phyloP scores from a whole-genome alignment of 2,797 vertebrate species.

The Neostethus bicornis region DNA sequence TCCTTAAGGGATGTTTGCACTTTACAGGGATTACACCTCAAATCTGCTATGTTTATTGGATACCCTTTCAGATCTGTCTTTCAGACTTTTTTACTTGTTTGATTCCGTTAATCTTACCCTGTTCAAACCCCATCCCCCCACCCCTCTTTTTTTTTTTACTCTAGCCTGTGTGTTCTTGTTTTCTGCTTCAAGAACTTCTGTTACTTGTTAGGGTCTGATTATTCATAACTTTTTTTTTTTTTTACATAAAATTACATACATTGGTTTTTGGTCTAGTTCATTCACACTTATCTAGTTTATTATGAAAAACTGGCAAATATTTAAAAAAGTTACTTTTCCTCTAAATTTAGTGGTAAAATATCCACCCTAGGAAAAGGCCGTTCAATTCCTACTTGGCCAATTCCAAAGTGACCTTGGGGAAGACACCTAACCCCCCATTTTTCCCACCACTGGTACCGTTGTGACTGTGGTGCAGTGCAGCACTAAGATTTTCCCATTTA shows the following conservation, averaged over 20 bases:
- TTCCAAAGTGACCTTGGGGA: too few species aligned
- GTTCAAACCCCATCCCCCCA: not conserved
- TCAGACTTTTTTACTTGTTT: slow-evolving; percentile 17
- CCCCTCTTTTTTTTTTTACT: slow-evolving; percentile 6
- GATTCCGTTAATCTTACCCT: slow-evolving; percentile 18
- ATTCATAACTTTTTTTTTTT: not conserved
- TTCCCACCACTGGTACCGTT: too few species aligned
- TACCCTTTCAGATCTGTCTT: slow-evolving; percentile 18
- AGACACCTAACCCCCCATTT: too few species aligned
- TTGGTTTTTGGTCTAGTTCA: not conserved
- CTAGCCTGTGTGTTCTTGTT: too few species aligned
- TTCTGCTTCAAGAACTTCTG: too few species aligned
- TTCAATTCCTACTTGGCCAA: too few species aligned
- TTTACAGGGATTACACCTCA: slow-evolving; percentile 53
- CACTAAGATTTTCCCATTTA: too few species aligned
- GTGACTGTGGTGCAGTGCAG: too few species aligned
- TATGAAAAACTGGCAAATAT: not conserved
- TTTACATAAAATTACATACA: too few species aligned
- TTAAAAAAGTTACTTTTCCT: too few species aligned
- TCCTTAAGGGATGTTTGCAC: slow-evolving; percentile 55
- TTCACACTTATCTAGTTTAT: not conserved
- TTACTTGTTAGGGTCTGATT: slow-evolving; percentile 1
- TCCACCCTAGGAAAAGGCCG: too few species aligned
- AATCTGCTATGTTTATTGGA: slow-evolving; percentile 31
- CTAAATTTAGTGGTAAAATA: too few species aligned